Evolutionary conservation across 2,888 invertebrate genomes (phyloP).

Genomic region (Drosophila ezoana): DNA sequence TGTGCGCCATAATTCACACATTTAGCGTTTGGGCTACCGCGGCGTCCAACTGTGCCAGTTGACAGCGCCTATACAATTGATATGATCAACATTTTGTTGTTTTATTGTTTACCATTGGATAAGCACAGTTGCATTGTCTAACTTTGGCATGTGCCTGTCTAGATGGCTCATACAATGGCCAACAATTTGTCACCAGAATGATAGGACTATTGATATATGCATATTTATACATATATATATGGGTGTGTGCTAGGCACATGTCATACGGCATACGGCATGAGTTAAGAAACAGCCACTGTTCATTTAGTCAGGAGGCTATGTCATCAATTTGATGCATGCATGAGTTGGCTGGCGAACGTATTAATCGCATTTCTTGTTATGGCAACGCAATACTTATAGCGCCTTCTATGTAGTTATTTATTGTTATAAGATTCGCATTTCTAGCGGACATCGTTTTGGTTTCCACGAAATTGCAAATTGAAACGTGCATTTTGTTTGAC

Average conservation of each 20-base stretch:
- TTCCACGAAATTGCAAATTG: conserved; percentile 17
- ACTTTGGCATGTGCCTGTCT: conserved; percentile 65
- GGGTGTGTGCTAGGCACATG: conserved; percentile 43
- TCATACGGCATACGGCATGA: conserved; percentile 56
- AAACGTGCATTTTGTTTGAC: conserved; percentile 5
- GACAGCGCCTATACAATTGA: conserved; percentile 72
- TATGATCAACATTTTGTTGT: conserved; percentile 67
- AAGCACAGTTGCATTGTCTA: conserved; percentile 68
- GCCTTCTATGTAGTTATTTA: conserved; percentile 16
- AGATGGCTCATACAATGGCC: conserved; percentile 36
- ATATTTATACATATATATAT: conserved; percentile 1
- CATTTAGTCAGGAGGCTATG: conserved; percentile 30
- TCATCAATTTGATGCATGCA: conserved; percentile 72
- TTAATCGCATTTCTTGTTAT: conserved; percentile 37
- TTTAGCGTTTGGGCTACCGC: conserved; percentile 36
- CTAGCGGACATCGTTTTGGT: neutral
- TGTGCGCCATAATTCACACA: conserved; percentile 61
- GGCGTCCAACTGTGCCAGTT: conserved; percentile 66
- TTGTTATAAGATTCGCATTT: conserved; percentile 12
- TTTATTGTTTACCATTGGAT: conserved; percentile 48
- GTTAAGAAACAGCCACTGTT: conserved; percentile 59
- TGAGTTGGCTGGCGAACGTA: conserved; percentile 37
- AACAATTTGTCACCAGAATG: conserved; percentile 64
- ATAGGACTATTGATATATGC: conserved; percentile 25
- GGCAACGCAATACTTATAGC: conserved; percentile 13